phyloP scores from a whole-genome alignment of 2,888 invertebrate genomes.

The Synergus umbraculus region DNA sequence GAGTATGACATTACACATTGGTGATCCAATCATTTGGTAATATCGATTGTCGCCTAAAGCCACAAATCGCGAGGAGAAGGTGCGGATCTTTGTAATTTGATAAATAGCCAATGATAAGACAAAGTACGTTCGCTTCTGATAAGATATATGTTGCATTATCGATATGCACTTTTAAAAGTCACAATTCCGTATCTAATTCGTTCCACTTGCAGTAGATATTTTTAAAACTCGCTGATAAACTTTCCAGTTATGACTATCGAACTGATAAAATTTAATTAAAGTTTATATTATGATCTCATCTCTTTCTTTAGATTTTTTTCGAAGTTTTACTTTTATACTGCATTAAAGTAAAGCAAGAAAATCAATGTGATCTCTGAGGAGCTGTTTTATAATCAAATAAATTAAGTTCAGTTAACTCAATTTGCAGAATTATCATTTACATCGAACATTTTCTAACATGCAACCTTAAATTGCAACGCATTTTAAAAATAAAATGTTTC shows the following conservation, averaged over 20 bases:
- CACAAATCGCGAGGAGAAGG: constrained; percentile 17
- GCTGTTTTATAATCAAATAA: background rate
- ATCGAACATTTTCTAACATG: background rate
- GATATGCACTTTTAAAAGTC: constrained; percentile 64
- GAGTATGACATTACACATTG: background rate
- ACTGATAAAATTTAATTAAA: background rate
- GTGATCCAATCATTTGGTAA: background rate
- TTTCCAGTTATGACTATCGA: background rate
- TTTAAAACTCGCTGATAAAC: background rate
- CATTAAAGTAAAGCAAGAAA: background rate
- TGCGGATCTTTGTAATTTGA: constrained; percentile 48
- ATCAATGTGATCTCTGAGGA: background rate
- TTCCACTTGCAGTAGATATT: constrained; percentile 42
- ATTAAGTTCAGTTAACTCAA: background rate
- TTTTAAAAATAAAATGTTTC: too few relatives aligned
- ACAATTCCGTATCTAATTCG: constrained; percentile 34
- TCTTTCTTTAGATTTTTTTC: background rate
- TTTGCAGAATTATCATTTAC: background rate
- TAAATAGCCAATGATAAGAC: constrained; percentile 45
- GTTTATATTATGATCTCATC: background rate
- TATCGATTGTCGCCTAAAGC: background rate
- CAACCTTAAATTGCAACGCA: too few relatives aligned
- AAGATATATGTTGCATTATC: constrained; percentile 64
- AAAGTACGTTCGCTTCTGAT: constrained; percentile 45
- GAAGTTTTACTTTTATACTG: background rate